phyloP scores from a whole-genome alignment of 2,888 invertebrate species.

The Girardia tigrina region DNA sequence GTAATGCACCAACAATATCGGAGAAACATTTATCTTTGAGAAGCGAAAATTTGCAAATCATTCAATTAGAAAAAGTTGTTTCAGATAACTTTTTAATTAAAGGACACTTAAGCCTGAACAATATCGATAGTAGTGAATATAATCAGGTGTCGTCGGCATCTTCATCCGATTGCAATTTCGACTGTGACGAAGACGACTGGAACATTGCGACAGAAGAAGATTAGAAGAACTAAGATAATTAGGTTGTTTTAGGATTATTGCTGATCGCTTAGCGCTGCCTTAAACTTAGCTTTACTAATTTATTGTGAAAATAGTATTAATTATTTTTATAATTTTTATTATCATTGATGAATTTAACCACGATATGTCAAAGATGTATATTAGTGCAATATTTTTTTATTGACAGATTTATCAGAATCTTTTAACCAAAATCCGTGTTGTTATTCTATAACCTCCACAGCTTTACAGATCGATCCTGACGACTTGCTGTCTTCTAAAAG shows the following conservation, averaged over 20 bases:
- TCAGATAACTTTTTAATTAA: not conserved
- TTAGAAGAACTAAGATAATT: not conserved
- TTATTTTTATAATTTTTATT: too few species aligned
- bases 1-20: constrained; percentile 13
- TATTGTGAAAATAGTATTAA: not conserved
- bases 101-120: not conserved
- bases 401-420: constrained; percentile 11
- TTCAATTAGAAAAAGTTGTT: not conserved
- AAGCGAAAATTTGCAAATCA: not conserved
- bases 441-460: constrained; percentile 2
- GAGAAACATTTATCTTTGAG: not conserved
- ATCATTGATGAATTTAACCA: too few species aligned
- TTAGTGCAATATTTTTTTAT: not conserved
- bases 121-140: not conserved
- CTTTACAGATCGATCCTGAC: constrained; percentile 18
- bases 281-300: not conserved
- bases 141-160: too few species aligned
- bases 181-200: not conserved
- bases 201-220: not conserved
- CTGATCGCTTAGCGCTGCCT: constrained; percentile 1
- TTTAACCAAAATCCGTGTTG: constrained; percentile 20
- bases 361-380: too few species aligned
- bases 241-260: constrained; percentile 20
- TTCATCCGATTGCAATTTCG: not conserved
- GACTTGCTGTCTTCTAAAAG: not conserved